phyloP scores from a whole-genome alignment of 2,113 vertebrate genomes.

The Copsychus sechellarum region DNA sequence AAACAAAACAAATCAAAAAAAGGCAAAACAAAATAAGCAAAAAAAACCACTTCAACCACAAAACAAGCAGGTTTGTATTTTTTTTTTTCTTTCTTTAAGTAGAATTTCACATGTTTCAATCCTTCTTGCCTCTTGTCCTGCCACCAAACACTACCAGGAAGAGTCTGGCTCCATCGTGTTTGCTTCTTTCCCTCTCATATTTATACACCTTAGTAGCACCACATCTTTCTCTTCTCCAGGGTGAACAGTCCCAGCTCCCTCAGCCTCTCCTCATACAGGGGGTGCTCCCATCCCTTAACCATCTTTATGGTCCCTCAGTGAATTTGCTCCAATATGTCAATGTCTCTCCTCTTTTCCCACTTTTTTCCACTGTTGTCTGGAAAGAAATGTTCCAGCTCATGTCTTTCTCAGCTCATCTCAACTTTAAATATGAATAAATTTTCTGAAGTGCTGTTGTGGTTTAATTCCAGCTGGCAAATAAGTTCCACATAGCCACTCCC shows the following conservation, averaged over 20 bases:
- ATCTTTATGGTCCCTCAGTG: background rate
- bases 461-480: background rate
- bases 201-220: background rate
- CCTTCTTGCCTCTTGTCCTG: background rate
- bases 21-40: background rate
- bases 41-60: background rate
- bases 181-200: background rate
- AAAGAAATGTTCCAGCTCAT: background rate
- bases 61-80: background rate
- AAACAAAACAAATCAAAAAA: too few species aligned
- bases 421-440: background rate
- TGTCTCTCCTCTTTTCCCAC: background rate
- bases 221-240: background rate
- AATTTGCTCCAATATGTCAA: fast-evolving
- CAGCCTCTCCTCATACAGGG: background rate
- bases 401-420: background rate
- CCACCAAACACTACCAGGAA: background rate
- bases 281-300: background rate
- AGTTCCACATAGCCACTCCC: background rate
- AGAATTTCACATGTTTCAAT: background rate
- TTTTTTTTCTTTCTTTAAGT: too few species aligned
- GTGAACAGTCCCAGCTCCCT: background rate
- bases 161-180: background rate
- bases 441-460: background rate
- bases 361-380: background rate